These are phyloP conservation scores for Metallyticus violacea DNA, from an alignment of 2,888 invertebrate species.

Conservation along the genomic window DNA sequence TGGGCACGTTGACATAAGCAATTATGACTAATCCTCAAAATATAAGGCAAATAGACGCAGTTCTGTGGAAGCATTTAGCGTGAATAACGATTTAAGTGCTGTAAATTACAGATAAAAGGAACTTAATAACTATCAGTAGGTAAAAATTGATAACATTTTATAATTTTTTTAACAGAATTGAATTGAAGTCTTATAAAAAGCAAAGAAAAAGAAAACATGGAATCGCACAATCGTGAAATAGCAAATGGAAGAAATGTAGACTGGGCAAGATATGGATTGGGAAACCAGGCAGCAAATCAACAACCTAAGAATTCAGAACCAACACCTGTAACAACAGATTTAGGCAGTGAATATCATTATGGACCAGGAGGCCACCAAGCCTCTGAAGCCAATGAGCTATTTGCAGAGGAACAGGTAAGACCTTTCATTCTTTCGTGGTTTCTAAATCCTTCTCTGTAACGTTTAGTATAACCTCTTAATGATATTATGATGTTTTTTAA, in stretches of 20 bases:
- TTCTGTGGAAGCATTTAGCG: too few relatives aligned
- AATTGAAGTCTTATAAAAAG: not conserved
- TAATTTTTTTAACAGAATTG: not conserved
- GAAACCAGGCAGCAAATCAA: constrained; percentile 33
- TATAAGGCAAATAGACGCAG: too few relatives aligned
- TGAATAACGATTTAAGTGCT: too few relatives aligned
- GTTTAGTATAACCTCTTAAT: too few relatives aligned
- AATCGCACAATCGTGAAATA: not conserved
- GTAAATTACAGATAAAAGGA: not conserved
- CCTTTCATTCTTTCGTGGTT: too few relatives aligned
- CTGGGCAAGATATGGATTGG: constrained; percentile 56
- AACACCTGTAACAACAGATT: constrained; percentile 72
- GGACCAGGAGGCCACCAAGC: constrained; percentile 80
- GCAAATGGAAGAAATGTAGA: constrained; percentile 43
- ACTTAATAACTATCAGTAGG: not conserved
- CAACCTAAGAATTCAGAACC: constrained; percentile 50
- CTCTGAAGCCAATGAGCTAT: constrained; percentile 85
- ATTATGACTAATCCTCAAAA: too few relatives aligned
- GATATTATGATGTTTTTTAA: too few relatives aligned
- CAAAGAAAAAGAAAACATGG: not conserved
- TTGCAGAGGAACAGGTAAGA: constrained; percentile 83
- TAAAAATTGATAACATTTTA: not conserved
- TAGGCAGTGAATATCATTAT: constrained; percentile 71
- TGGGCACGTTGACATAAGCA: not conserved
- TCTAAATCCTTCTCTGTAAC: not conserved